Evolutionary conservation across 2,888 invertebrate genomes (phyloP).

Genomic region (Meganola albula): DNA sequence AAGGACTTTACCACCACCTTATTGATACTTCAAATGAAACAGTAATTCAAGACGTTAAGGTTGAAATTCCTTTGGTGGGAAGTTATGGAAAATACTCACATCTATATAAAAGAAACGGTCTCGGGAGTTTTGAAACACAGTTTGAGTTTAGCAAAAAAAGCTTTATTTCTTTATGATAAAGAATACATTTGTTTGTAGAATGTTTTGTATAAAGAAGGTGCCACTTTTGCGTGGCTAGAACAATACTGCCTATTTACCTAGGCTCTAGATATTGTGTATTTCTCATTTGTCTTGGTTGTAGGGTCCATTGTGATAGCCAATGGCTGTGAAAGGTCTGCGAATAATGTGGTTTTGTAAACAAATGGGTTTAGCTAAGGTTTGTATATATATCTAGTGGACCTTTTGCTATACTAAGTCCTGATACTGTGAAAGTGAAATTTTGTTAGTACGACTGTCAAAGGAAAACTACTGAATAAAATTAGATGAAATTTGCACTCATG

Average conservation of each 20-base stretch:
- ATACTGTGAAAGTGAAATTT: too few relatives aligned
- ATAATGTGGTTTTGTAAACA: constrained; percentile 32
- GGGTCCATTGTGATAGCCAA: constrained; percentile 52
- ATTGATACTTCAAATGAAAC: constrained; percentile 31
- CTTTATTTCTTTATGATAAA: constrained; percentile 40
- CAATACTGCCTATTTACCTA: constrained; percentile 63
- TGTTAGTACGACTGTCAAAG: too few relatives aligned
- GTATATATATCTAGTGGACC: constrained; percentile 20
- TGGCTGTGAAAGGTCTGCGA: constrained; percentile 24
- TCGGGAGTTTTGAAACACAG: constrained; percentile 57
- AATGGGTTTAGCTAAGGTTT: constrained; percentile 19
- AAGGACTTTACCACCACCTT: constrained; percentile 51
- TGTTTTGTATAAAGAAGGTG: constrained; percentile 57
- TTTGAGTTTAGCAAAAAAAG: constrained; percentile 51
- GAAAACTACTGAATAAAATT: too few relatives aligned
- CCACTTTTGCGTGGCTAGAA: constrained; percentile 57
- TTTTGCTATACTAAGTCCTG: constrained; percentile 5
- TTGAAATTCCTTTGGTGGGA: constrained; percentile 23
- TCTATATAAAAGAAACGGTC: constrained; percentile 64
- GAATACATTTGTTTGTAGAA: constrained; percentile 37
- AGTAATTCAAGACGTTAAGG: constrained; percentile 22
- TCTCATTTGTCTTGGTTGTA: constrained; percentile 73
- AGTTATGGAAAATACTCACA: constrained; percentile 39
- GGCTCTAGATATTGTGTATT: constrained; percentile 60
- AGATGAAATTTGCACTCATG: too few relatives aligned